Evolutionary conservation across 2,888 invertebrate genomes (phyloP).

Genomic region (Amphimallon solstitiale): DNA sequence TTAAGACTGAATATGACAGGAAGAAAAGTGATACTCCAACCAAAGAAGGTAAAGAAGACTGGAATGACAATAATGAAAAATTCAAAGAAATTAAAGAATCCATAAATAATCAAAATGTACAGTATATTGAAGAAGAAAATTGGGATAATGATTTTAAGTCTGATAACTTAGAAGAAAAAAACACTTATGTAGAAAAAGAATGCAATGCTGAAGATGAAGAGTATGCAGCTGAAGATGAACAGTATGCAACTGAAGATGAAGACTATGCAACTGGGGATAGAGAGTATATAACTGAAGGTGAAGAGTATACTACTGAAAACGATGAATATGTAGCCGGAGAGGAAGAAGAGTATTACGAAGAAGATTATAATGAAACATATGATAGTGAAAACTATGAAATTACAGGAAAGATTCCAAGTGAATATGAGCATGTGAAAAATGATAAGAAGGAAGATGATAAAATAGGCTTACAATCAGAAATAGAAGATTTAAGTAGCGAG

Average conservation of each 20-base stretch:
- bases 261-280: background rate
- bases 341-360: constrained; percentile 18
- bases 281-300: background rate
- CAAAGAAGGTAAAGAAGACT: background rate
- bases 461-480: background rate
- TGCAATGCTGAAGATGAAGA: background rate
- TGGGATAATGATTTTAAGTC: constrained; percentile 8
- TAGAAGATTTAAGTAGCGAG: no score
- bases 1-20: constrained; percentile 1
- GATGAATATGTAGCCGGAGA: constrained; percentile 22
- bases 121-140: constrained; percentile 11
- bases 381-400: background rate
- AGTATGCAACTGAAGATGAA: background rate
- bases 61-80: background rate
- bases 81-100: background rate
- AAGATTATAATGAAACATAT: constrained; percentile 12
- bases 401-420: background rate
- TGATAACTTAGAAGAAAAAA: background rate
- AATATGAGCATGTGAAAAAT: constrained; percentile 11
- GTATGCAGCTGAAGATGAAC: background rate
- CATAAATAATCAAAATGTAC: background rate
- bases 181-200: background rate
- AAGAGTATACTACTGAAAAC: background rate
- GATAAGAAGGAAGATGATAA: background rate
- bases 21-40: background rate